Conservation (phyloP, 2,797 vertebrate species). For the Pampus argenteus region DNA sequence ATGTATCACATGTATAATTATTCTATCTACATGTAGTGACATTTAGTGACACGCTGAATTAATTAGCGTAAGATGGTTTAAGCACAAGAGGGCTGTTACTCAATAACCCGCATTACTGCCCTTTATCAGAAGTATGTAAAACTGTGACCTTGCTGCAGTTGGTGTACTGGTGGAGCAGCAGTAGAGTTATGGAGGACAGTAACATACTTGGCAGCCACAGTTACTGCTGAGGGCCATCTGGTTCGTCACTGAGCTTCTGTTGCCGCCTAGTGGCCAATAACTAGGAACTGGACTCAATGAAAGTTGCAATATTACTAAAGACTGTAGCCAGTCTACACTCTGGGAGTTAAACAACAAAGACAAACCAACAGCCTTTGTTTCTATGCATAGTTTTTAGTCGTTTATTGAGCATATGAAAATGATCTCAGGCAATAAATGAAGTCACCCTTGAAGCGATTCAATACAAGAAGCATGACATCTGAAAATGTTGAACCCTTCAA, state of each 20-base stretch:
- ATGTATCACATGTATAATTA: too few relatives aligned
- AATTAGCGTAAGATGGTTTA: too few relatives aligned
- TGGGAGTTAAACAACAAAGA: background rate
- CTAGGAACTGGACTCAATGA: background rate
- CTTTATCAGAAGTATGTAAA: background rate
- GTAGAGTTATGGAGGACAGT: background rate
- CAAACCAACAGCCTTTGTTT: constrained; percentile 20
- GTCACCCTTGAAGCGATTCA: constrained; percentile 27
- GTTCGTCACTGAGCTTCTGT: background rate
- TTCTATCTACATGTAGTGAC: too few relatives aligned
- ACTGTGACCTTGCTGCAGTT: background rate
- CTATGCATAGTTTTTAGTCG: constrained; percentile 46
- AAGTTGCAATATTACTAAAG: background rate
- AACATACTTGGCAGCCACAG: too few relatives aligned
- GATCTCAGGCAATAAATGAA: constrained; percentile 49
- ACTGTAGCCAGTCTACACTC: background rate
- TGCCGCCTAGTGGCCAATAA: constrained; percentile 39
- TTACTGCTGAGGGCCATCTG: background rate
- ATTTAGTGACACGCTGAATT: too few relatives aligned
- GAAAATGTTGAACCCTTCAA: constrained; percentile 1
- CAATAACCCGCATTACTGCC: background rate
- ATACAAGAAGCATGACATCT: constrained; percentile 23
- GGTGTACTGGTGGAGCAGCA: background rate
- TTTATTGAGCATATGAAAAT: constrained; percentile 72
- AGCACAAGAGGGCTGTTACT: too few relatives aligned